phyloP scores from a whole-genome alignment of 2,888 invertebrate species.

The Microctonus brassicae region DNA sequence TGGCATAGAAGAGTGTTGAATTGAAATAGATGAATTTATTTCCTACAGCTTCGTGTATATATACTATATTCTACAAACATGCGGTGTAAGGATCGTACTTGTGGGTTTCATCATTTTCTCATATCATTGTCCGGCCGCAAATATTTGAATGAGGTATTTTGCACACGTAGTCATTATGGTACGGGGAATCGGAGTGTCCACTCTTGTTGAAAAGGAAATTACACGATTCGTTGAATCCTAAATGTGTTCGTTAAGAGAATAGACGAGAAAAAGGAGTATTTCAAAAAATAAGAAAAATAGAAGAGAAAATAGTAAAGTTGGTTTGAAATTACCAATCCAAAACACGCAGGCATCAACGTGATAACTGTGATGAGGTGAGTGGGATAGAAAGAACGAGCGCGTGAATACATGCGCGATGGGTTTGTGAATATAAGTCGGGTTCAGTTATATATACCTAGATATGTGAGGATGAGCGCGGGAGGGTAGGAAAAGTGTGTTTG shows the following conservation, averaged over 20 bases:
- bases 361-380: background rate
- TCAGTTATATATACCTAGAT: background rate
- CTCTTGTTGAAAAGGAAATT: background rate
- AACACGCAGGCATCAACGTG: background rate
- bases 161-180: too few relatives aligned
- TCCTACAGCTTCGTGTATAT: background rate
- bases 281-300: background rate
- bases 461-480: background rate
- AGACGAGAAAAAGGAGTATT: too few relatives aligned
- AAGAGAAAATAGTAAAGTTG: background rate
- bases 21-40: background rate
- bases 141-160: background rate
- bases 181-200: background rate
- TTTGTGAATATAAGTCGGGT: background rate
- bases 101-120: background rate
- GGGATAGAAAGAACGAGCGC: background rate
- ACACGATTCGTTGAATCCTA: background rate
- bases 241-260: too few relatives aligned
- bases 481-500: background rate
- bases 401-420: background rate
- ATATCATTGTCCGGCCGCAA: background rate
- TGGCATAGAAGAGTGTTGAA: too few relatives aligned
- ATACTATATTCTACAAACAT: background rate
- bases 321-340: background rate
- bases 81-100: background rate